Conservation (phyloP, 2,113 vertebrate species). For the Tyto alba region DNA sequence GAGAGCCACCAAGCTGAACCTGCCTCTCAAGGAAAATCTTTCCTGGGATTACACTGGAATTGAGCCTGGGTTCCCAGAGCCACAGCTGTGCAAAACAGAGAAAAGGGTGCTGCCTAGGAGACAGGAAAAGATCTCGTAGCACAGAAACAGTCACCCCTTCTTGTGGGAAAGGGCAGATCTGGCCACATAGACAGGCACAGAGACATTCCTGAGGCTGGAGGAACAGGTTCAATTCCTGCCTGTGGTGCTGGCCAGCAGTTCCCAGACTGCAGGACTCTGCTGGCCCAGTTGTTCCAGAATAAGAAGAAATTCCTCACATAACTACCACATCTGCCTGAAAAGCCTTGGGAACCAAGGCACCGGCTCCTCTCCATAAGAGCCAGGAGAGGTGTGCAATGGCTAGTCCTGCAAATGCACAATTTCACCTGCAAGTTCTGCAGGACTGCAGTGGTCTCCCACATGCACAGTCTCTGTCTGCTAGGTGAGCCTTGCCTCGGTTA, state of each 20-base stretch:
- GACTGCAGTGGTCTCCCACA: neutral
- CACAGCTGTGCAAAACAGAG: neutral
- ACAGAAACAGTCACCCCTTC: neutral
- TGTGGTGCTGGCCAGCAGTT: neutral
- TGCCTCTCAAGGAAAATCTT: neutral
- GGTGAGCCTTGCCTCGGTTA: neutral
- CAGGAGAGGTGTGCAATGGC: neutral
- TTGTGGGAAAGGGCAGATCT: neutral
- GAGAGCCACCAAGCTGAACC: neutral
- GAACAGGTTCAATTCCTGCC: neutral
- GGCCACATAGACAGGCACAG: neutral
- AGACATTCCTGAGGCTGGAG: neutral
- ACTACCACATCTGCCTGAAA: neutral
- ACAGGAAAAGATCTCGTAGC: neutral
- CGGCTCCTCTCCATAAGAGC: neutral
- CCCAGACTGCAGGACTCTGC: neutral
- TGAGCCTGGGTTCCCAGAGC: neutral
- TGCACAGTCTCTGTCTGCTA: neutral
- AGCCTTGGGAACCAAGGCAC: neutral
- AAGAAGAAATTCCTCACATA: neutral
- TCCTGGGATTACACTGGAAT: neutral
- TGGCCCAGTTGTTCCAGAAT: neutral
- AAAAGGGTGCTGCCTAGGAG: neutral
- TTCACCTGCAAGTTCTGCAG: neutral
- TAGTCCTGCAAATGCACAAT: neutral